phyloP scores from a whole-genome alignment of 2,888 invertebrate species.

The Oconnorella tubifera region DNA sequence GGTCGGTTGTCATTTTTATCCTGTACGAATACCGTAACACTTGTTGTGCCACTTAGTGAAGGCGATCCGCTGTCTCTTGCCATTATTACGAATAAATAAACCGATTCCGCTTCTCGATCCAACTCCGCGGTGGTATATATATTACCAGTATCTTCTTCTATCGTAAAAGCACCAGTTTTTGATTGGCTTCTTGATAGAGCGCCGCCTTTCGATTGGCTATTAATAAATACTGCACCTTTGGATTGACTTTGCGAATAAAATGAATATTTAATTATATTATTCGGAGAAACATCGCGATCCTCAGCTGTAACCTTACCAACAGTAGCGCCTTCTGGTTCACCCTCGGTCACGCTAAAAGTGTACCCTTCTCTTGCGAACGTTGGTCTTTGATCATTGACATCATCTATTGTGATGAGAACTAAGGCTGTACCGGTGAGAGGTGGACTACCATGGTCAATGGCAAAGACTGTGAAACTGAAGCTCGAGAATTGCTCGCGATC shows the following conservation, averaged over 20 bases:
- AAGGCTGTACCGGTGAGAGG: slow-evolving; percentile 83
- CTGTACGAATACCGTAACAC: slow-evolving; percentile 31
- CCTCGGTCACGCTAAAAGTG: slow-evolving; percentile 32
- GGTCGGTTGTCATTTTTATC: slow-evolving; percentile 32
- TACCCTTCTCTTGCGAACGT: slow-evolving; percentile 24
- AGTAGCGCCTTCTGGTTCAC: slow-evolving; percentile 47
- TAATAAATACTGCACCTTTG: no score
- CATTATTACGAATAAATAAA: slow-evolving; percentile 26
- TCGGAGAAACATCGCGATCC: slow-evolving; percentile 23
- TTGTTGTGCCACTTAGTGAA: slow-evolving; percentile 23
- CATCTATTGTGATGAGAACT: slow-evolving; percentile 51
- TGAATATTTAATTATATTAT: slow-evolving; percentile 5
- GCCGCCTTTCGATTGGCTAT: no score
- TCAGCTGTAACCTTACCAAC: slow-evolving; percentile 31
- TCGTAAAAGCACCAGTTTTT: slow-evolving; percentile 10
- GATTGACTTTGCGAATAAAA: neutral
- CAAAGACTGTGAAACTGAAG: slow-evolving; percentile 65
- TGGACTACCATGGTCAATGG: slow-evolving; percentile 77
- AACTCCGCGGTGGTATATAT: slow-evolving; percentile 19
- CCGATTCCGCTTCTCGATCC: slow-evolving; percentile 27
- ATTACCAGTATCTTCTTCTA: slow-evolving; percentile 25
- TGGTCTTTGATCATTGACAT: slow-evolving; percentile 35
- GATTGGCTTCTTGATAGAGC: neutral
- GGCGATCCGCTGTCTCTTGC: slow-evolving; percentile 16
- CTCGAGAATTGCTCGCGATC: slow-evolving; percentile 56